Conservation (phyloP, 2,113 vertebrate species). For the Hipposideros armiger region DNA sequence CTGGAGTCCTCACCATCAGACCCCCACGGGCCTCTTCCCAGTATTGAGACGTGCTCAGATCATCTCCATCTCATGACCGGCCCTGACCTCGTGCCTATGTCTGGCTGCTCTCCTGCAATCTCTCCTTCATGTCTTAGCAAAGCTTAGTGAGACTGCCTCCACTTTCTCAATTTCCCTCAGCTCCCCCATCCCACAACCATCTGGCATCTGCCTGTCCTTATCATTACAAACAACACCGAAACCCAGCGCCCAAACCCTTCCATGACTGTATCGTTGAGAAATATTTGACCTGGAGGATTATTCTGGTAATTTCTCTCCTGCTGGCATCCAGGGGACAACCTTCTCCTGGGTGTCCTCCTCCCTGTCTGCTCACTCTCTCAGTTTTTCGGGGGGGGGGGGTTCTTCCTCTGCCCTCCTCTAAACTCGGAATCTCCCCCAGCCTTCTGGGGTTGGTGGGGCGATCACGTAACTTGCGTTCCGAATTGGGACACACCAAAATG, state of each 20-base stretch:
- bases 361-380: no score
- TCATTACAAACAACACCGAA: no score
- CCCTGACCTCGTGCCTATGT: not conserved
- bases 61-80: not conserved
- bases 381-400: no score
- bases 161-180: not conserved
- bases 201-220: not conserved
- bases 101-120: not conserved
- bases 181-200: no score
- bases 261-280: not conserved
- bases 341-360: not conserved
- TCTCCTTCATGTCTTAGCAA: not conserved
- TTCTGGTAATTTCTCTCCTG: not conserved
- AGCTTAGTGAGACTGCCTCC: not conserved
- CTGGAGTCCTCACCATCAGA: no score
- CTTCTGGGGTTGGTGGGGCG: not conserved
- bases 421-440: not conserved
- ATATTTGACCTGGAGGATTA: rapidly evolving
- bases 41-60: rapidly evolving
- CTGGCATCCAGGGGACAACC: not conserved
- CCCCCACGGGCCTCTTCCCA: rapidly evolving
- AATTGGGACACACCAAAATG: no score
- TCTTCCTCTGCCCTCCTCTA: not conserved
- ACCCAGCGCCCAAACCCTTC: not conserved
- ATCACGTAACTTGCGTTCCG: not conserved